Evolutionary conservation across 2,888 invertebrate species (phyloP).

Genomic region (Microdon myrmicae): DNA sequence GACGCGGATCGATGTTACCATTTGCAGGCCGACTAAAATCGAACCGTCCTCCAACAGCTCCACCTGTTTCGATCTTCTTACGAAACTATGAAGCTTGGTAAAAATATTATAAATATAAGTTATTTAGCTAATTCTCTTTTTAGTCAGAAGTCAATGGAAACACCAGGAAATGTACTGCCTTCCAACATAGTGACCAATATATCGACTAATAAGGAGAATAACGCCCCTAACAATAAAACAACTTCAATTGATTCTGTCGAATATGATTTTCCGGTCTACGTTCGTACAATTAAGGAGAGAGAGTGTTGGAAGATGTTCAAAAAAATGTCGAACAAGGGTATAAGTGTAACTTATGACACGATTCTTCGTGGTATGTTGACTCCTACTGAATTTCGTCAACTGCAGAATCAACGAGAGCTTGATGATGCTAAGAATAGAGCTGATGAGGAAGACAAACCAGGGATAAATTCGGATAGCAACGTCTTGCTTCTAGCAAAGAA

Average conservation of each 20-base stretch:
- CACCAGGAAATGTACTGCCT: slow-evolving; percentile 3
- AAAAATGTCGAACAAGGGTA: slow-evolving; percentile 76
- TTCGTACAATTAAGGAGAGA: slow-evolving; percentile 70
- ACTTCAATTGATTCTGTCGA: slow-evolving; percentile 43
- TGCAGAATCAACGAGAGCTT: slow-evolving; percentile 68
- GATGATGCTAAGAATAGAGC: slow-evolving; percentile 61
- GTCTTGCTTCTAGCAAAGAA: no score
- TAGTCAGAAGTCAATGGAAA: slow-evolving; percentile 35
- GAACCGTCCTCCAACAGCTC: slow-evolving; percentile 66
- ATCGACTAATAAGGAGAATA: slow-evolving; percentile 52
- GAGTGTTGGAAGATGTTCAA: slow-evolving; percentile 77
- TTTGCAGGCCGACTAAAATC: slow-evolving; percentile 63
- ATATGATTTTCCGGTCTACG: slow-evolving; percentile 66
- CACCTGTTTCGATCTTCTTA: slow-evolving; percentile 63
- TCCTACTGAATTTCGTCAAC: slow-evolving; percentile 76
- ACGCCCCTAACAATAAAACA: slow-evolving; percentile 32
- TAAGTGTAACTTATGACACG: slow-evolving; percentile 76
- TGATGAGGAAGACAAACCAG: slow-evolving; percentile 53
- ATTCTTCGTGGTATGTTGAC: slow-evolving; percentile 77
- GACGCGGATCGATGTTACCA: slow-evolving; percentile 65
- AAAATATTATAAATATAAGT: not conserved
- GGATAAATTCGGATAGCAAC: no score
- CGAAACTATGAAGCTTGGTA: slow-evolving; percentile 52
- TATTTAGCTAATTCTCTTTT: not conserved
- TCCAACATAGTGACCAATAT: slow-evolving; percentile 40